Conservation (phyloP, 2,113 vertebrate species). For the Burhinus oedicnemus region DNA sequence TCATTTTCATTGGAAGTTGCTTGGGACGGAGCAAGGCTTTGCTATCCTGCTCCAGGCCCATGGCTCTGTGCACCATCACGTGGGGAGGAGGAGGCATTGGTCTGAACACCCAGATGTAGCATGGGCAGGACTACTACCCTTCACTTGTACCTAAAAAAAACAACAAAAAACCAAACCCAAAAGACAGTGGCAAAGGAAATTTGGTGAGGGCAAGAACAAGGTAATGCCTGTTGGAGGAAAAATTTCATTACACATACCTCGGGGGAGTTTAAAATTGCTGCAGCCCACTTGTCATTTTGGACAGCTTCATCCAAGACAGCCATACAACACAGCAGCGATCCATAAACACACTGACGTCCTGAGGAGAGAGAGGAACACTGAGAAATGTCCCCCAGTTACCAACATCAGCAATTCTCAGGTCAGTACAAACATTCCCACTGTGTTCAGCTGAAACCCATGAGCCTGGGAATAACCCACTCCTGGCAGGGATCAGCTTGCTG, state of each 20-base stretch:
- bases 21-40: neutral
- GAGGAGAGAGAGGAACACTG: neutral
- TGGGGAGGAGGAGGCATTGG: neutral
- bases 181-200: neutral
- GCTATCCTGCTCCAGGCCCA: neutral
- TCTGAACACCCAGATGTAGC: neutral
- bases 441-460: neutral
- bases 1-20: neutral
- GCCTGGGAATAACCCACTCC: neutral
- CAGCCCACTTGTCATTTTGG: neutral
- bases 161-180: neutral
- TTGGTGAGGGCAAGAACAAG: neutral
- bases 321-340: neutral
- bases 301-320: neutral
- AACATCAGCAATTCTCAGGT: neutral
- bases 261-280: neutral
- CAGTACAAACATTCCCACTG: neutral
- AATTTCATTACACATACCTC: neutral
- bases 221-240: neutral
- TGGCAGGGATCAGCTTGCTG: neutral
- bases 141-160: neutral
- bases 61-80: fast-evolving
- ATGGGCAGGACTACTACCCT: neutral
- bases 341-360: neutral
- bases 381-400: neutral